phyloP scores from a whole-genome alignment of 2,888 invertebrate genomes.

The Pachymerium ferrugineum region DNA sequence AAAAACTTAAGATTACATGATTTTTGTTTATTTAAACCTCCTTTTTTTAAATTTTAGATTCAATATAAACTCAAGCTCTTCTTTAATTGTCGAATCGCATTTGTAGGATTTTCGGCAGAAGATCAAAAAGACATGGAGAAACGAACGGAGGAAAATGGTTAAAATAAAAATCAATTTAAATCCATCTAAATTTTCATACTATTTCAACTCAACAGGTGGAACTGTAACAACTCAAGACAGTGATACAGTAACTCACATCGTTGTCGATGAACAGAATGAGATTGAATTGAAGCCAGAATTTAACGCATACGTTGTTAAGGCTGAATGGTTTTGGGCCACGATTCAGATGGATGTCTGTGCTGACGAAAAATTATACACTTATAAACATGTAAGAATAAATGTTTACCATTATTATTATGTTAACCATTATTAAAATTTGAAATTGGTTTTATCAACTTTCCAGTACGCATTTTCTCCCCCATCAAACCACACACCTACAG shows the following conservation, averaged over 20 bases:
- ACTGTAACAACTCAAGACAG: constrained; percentile 66
- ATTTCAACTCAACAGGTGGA: constrained; percentile 54
- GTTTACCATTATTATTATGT: not conserved
- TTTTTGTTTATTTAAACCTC: constrained; percentile 38
- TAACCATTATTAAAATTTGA: too few species aligned
- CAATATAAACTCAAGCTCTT: constrained; percentile 33
- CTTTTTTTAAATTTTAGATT: constrained; percentile 43
- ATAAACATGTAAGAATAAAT: constrained; percentile 33
- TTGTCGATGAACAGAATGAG: constrained; percentile 50
- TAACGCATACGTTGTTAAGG: not conserved
- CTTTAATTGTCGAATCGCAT: constrained; percentile 44
- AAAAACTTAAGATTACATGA: not conserved
- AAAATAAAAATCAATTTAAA: not conserved
- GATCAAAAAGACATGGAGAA: constrained; percentile 90
- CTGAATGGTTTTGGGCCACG: constrained; percentile 91
- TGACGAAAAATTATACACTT: constrained; percentile 77
- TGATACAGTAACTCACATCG: constrained; percentile 83
- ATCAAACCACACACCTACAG: not conserved
- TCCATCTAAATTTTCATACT: not conserved
- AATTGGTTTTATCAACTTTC: too few species aligned
- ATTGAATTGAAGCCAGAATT: not conserved
- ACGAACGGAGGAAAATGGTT: constrained; percentile 74
- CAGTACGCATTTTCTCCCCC: not conserved
- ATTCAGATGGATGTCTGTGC: constrained; percentile 92
- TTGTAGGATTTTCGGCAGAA: constrained; percentile 82